A percentile compares a stretch with the other conserved stretches of the same genome.
Evolutionary conservation across 2,113 vertebrate species (phyloP).

Genomic region (Aptenodytes forsteri): DNA sequence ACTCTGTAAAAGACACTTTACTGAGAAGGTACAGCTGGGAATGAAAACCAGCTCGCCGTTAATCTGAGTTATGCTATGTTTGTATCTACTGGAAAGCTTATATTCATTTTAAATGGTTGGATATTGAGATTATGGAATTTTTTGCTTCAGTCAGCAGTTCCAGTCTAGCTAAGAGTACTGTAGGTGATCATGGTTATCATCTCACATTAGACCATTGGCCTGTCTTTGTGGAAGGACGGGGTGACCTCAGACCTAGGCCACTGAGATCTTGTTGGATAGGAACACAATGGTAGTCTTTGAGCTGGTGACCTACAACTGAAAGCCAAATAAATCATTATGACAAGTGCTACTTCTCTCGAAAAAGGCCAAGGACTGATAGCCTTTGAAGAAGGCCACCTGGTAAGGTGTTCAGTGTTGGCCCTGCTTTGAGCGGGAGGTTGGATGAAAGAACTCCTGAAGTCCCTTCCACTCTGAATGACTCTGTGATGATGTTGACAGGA

Average conservation of each 20-base stretch:
- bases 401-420: background rate
- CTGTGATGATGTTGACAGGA: background rate
- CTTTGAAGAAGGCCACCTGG: background rate
- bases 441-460: background rate
- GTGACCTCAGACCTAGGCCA: background rate
- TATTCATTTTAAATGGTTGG: background rate
- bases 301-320: background rate
- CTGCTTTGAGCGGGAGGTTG: background rate
- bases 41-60: background rate
- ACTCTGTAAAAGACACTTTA: background rate
- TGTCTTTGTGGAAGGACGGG: background rate
- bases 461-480: background rate
- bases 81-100: background rate
- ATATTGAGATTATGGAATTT: background rate
- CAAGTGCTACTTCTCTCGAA: background rate
- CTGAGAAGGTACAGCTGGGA: background rate
- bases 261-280: background rate
- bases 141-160: background rate
- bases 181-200: background rate
- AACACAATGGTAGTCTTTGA: background rate
- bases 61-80: background rate
- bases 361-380: background rate
- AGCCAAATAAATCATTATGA: background rate
- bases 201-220: background rate
- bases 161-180: background rate